These are phyloP conservation scores for Zosterops borbonicus DNA, from an alignment of 2,113 vertebrate genomes.

Conservation along the genomic window DNA sequence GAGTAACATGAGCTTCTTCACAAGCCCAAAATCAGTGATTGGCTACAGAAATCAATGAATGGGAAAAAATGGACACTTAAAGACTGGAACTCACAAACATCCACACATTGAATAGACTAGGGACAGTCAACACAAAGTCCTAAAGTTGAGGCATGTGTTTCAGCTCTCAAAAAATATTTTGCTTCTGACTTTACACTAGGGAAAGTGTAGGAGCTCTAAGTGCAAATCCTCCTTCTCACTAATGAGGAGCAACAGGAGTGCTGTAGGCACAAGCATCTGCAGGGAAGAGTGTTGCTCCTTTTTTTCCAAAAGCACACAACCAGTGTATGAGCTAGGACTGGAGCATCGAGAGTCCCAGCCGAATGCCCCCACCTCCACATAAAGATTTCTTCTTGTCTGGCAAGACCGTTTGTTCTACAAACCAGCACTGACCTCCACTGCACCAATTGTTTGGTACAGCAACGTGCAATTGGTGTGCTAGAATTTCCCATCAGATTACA, in stretches of 20 bases:
- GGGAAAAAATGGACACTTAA: not conserved
- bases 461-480: not conserved
- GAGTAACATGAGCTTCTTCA: not conserved
- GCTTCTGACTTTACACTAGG: not conserved
- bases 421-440: not conserved
- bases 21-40: not conserved
- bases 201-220: not conserved
- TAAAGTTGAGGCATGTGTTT: not conserved
- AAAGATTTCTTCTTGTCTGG: not conserved
- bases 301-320: not conserved
- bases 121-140: not conserved
- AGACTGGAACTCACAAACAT: not conserved
- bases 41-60: not conserved
- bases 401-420: not conserved
- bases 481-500: not conserved
- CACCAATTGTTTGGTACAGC: not conserved
- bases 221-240: not conserved
- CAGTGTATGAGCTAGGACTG: not conserved
- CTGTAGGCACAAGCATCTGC: not conserved
- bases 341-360: not conserved
- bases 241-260: not conserved
- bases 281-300: not conserved
- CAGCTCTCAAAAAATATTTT: not conserved
- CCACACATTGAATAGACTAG: accelerated
- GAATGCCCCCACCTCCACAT: accelerated